Base-by-base conservation (phyloP, 2,113 vertebrate genomes). In the Ifrita kowaldi region DNA sequence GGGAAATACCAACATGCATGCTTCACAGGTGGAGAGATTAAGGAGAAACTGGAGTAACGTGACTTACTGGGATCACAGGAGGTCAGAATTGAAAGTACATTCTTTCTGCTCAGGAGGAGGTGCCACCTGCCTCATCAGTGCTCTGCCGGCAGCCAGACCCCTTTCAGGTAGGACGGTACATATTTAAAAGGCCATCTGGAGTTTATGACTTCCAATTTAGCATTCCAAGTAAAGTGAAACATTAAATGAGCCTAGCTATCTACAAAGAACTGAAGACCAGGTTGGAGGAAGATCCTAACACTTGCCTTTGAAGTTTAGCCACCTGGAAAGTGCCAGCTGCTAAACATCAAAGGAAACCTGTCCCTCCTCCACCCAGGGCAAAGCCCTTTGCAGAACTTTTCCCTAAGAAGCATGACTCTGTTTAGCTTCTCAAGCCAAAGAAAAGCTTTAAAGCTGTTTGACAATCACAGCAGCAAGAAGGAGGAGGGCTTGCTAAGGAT, bases 231-330 rank as follows among this genome's bases (percentile, higher is more conserved):
- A 93, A 95, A 94, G 81, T 11, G n/a, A 95, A 93, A 91, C 69
- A 64, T 92, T 93, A 95, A 92, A 94, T 79, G 69, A 95, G 90
- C 64, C 88, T 69, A 79, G 89, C 82, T 95, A 91, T 93, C 90
- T 95, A 89, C 90, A 95, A 96, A 96, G 87, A 75, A 49, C 70
- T 65, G 87, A 92, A 18, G 64, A 73, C 60, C 91, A 97, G 76
- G 93, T 93, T 96, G 84, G 82, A 93, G 55, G 76, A 90, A 97
- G 86, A 95, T 96, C 56, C 89, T 84, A 88, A 87, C 75, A 11
- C 71, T 95, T 84, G 80, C 84, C 90, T 97, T 97, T 97, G 96
- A 97, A 95, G 96, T 93, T 78, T 84, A 81, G 88, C 90, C 97
- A 95, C 93, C 91, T 95, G 94, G 75, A 87, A 92, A 96, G 68